These are phyloP conservation scores for Myotis vivesi DNA, from an alignment of 2,797 vertebrate genomes.

Conservation along the genomic window DNA sequence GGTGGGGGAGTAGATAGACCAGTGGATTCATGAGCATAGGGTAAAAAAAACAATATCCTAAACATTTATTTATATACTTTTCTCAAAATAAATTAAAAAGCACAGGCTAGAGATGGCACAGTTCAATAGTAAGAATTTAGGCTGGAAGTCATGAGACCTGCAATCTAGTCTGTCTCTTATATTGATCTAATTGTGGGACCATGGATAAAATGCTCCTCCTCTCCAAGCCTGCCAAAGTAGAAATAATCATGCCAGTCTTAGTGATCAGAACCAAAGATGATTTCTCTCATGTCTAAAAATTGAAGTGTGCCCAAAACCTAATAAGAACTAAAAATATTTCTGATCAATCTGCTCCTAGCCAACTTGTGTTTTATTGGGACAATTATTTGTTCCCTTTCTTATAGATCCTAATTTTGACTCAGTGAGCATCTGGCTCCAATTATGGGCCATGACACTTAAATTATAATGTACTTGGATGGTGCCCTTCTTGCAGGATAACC, in stretches of 20 bases:
- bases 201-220: not conserved
- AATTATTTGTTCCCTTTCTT: constrained; percentile 30
- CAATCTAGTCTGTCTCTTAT: not conserved
- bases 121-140: not conserved
- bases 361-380: constrained; percentile 43
- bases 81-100: constrained; percentile 8
- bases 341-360: constrained; percentile 27
- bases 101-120: not conserved
- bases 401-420: constrained; percentile 14
- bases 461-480: constrained; percentile 60
- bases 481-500: not conserved
- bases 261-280: not conserved
- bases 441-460: constrained; percentile 57
- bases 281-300: constrained; percentile 48
- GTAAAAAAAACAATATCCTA: not conserved
- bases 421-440: constrained; percentile 1
- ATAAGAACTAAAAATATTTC: constrained; percentile 35
- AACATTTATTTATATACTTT: constrained; percentile 18
- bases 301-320: not conserved
- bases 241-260: not conserved
- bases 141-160: not conserved
- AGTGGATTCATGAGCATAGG: not conserved
- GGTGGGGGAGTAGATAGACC: not conserved
- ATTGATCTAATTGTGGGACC: not conserved
- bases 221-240: not conserved